phyloP scores from a whole-genome alignment of 2,797 vertebrate genomes.

The Dallia pectoralis region DNA sequence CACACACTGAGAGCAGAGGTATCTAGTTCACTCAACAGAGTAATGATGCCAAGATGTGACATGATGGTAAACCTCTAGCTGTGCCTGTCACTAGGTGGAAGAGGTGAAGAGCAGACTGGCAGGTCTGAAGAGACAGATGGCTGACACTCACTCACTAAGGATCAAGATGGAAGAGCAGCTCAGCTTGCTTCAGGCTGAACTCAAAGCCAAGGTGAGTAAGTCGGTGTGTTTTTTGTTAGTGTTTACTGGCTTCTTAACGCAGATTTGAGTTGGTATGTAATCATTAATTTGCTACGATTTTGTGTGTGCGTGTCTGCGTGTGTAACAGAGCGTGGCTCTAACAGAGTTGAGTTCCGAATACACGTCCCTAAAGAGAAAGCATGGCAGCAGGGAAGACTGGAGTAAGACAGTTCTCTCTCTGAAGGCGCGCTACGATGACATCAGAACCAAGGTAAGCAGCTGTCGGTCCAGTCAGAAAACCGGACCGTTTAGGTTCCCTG shows the following conservation, averaged over 20 bases:
- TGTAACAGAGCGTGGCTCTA: conserved; percentile 58
- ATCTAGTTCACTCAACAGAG: neutral
- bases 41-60: neutral
- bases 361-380: conserved; percentile 52
- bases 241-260: neutral
- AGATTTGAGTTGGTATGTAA: neutral
- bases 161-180: conserved; percentile 69
- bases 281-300: neutral
- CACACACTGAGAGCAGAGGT: conserved; percentile 51
- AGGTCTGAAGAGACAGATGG: conserved; percentile 48
- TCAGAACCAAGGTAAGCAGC: conserved; percentile 62
- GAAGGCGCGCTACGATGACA: conserved; percentile 56
- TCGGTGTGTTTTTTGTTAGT: conserved; percentile 46
- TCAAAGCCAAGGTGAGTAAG: conserved; percentile 70
- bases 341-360: conserved; percentile 67
- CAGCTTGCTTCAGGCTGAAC: conserved; percentile 62
- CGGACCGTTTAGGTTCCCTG: neutral
- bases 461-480: neutral
- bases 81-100: conserved; percentile 48
- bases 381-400: conserved; percentile 49
- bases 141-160: conserved; percentile 55
- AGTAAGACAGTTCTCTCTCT: conserved; percentile 49
- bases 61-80: neutral
- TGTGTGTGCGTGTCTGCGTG: neutral
- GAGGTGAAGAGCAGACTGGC: conserved; percentile 38